Evolutionary conservation across 2,888 invertebrate genomes (phyloP).

Genomic region (Chloroclystis v-ata): DNA sequence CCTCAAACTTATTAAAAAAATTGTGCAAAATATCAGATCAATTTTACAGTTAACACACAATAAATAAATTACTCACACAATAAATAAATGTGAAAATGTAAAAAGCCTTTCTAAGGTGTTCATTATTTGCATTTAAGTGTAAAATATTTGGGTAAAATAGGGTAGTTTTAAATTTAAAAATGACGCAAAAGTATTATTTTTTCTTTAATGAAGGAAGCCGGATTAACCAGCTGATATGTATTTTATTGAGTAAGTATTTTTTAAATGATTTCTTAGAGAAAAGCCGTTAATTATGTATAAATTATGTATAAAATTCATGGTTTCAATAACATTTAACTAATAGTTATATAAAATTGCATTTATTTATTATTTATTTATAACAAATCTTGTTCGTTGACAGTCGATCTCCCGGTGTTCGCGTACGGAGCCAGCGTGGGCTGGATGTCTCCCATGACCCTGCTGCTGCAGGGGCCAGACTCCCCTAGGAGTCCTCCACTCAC

Average conservation of each 20-base stretch:
- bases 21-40: too few relatives aligned
- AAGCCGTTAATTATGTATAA: too few relatives aligned
- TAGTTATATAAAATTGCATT: background rate
- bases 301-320: too few relatives aligned
- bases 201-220: slow-evolving; percentile 52
- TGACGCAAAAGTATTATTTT: slow-evolving; percentile 43
- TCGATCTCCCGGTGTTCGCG: slow-evolving; percentile 70
- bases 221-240: slow-evolving; percentile 61
- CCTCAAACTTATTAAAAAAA: too few relatives aligned
- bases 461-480: slow-evolving; percentile 62
- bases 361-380: background rate
- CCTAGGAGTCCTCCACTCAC: slow-evolving; percentile 56
- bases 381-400: slow-evolving; percentile 26
- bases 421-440: slow-evolving; percentile 74
- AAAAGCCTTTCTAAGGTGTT: background rate
- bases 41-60: background rate
- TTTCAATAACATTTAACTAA: too few relatives aligned
- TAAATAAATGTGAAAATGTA: background rate
- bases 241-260: slow-evolving; percentile 52
- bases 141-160: too few relatives aligned
- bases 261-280: background rate
- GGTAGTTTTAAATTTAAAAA: background rate
- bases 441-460: slow-evolving; percentile 73
- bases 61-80: background rate
- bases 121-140: background rate